phyloP scores from a whole-genome alignment of 1,140 invertebrate genomes.

The Brachionus rubens region DNA sequence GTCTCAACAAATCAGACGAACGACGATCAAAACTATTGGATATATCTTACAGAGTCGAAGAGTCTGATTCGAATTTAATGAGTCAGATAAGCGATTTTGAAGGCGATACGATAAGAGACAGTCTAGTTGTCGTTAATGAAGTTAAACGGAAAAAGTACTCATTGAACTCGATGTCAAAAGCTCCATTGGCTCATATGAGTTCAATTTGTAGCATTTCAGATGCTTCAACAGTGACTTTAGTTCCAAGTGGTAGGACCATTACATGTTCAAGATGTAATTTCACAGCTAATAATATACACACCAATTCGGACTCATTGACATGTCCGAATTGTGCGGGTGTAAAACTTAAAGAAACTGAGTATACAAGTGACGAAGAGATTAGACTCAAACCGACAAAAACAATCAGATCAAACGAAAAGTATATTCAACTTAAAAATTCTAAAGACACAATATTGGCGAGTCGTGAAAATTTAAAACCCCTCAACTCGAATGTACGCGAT shows the following conservation, averaged over 20 bases:
- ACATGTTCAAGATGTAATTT: background rate
- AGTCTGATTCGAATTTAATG: constrained; percentile 15
- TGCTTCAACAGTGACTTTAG: constrained; percentile 49
- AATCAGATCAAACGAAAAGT: constrained; percentile 12
- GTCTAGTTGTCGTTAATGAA: constrained; percentile 14
- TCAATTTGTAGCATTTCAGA: constrained; percentile 50
- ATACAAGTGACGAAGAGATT: background rate
- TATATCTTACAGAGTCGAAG: constrained; percentile 14
- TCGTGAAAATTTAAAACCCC: constrained; percentile 11
- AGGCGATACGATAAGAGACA: constrained; percentile 18
- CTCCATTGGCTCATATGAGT: constrained; percentile 52
- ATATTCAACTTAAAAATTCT: background rate
- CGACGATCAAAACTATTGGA: background rate
- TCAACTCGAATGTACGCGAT: constrained; percentile 53
- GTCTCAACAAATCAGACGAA: constrained; percentile 1
- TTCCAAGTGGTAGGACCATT: constrained; percentile 47
- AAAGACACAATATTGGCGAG: background rate
- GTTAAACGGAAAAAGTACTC: background rate
- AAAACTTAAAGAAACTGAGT: background rate
- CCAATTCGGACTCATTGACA: background rate
- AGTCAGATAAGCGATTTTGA: constrained; percentile 4
- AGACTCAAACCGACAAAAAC: background rate
- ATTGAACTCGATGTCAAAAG: constrained; percentile 13
- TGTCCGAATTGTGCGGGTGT: constrained; percentile 24
- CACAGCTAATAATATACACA: background rate